phyloP scores from a whole-genome alignment of 2,888 invertebrate genomes.

The Yponomeuta evonymella region DNA sequence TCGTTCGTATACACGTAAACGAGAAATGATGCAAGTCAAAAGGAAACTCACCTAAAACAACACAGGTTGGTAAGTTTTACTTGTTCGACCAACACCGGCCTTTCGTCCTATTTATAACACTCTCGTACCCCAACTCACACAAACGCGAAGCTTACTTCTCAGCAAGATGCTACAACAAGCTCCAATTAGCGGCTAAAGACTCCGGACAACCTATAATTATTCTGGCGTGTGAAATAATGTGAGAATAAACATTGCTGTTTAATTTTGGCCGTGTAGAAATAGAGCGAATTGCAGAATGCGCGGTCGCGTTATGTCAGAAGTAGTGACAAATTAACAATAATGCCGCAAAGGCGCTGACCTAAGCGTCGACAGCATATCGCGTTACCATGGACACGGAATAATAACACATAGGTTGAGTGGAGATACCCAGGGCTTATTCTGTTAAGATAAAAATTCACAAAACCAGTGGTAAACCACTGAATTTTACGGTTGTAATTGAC shows the following conservation, averaged over 20 bases:
- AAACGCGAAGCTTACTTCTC: not conserved
- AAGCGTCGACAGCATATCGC: slow-evolving; percentile 6
- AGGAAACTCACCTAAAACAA: too few species aligned
- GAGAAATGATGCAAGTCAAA: too few species aligned
- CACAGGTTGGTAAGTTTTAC: too few species aligned
- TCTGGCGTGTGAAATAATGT: slow-evolving; percentile 32
- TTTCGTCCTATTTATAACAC: too few species aligned
- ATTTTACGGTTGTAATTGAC: too few species aligned
- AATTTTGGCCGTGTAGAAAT: slow-evolving; percentile 63
- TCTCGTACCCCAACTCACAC: not conserved
- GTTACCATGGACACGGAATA: not conserved
- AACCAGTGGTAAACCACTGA: too few species aligned
- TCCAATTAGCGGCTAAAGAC: slow-evolving; percentile 72
- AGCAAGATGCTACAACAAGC: not conserved
- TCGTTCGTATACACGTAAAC: too few species aligned
- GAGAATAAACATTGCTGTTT: slow-evolving; percentile 52
- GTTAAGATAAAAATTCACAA: too few species aligned
- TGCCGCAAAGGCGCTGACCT: not conserved
- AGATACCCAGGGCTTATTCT: too few species aligned
- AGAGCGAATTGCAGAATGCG: slow-evolving; percentile 64
- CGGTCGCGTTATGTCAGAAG: slow-evolving; percentile 72
- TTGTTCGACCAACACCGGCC: too few species aligned
- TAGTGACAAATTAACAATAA: slow-evolving; percentile 4
- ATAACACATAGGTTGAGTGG: not conserved
- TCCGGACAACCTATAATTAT: slow-evolving; percentile 56